Evolutionary conservation across 2,113 vertebrate species (phyloP).

Genomic region (Crotalus tigris): DNA sequence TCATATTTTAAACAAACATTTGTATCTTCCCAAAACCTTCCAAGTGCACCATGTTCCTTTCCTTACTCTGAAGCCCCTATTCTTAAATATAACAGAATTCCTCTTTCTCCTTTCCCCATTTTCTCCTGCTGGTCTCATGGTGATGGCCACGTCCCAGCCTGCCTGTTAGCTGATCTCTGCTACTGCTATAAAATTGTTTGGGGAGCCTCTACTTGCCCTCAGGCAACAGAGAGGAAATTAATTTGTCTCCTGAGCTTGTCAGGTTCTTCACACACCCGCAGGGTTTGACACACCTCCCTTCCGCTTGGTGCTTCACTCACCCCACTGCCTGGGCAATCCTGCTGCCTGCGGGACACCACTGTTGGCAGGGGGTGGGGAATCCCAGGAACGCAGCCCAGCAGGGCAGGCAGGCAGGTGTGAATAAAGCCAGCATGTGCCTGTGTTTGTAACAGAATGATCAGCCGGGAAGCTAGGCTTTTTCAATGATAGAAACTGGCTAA

Average conservation of each 20-base stretch:
- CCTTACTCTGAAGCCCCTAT: background rate
- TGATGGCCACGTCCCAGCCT: slow-evolving; percentile 57
- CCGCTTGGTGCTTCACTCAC: slow-evolving; percentile 30
- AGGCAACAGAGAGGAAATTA: slow-evolving; percentile 30
- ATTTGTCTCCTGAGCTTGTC: slow-evolving; percentile 38
- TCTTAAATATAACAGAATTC: background rate
- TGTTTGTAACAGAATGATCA: background rate
- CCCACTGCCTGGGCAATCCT: slow-evolving; percentile 54
- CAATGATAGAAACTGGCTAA: background rate
- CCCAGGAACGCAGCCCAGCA: slow-evolving; percentile 25
- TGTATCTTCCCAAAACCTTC: background rate
- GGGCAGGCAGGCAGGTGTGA: background rate
- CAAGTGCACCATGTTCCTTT: background rate
- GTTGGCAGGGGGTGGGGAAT: slow-evolving; percentile 17
- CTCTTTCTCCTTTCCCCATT: background rate
- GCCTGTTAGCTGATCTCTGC: slow-evolving; percentile 5
- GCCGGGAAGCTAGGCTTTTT: background rate
- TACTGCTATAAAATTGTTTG: background rate
- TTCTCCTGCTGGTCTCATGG: slow-evolving; percentile 47
- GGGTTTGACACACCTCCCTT: slow-evolving; percentile 49
- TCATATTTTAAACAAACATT: background rate
- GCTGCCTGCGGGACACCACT: background rate
- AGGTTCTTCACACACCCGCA: slow-evolving; percentile 39
- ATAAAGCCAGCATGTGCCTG: background rate
- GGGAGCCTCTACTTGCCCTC: slow-evolving; percentile 7